Base-by-base conservation (phyloP, 2,113 vertebrate species). In the Mola mola region DNA sequence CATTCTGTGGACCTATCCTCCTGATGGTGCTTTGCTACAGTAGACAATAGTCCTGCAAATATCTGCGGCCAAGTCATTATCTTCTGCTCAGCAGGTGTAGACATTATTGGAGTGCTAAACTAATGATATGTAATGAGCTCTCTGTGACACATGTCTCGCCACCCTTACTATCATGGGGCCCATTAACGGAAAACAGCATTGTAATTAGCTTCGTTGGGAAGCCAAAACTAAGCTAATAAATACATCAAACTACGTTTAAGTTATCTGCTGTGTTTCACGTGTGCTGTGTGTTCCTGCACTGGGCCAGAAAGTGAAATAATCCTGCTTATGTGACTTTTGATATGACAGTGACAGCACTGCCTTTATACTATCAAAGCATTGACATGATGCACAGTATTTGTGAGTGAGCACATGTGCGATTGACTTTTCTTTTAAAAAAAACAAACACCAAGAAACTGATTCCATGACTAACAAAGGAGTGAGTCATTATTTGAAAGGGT, bases 111-210 rank as follows among this genome's bases (percentile, higher is more conserved):
- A 89, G 89, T 90, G 88, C 89, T 83, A 85, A 88, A 89, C 83
- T 91, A 91, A 91, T 92, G 89, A 91, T 88, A 88, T 79, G 88
- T 91, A 91, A 92, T 91, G 91, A 91, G 87, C 83, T 90, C 88
- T 85, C 76, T 79, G 85, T 91, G 87, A 90, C 90, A 90, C 84
- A 80, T 79, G 89, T 88, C 88, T 89, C 84, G 87, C 82, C 85
- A 86, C 71, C 63, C 79, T 86, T 76, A 79, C 82, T 85, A 83
- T 80, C 89, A 80, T 61, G 85, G 86, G 86, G 82, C 72, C 83
- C 78, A 78, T 90, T 88, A 85, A 83, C 77, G 82, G 67, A 88
- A 81, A 87, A 81, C 80, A 78, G 69, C 74, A 63, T 85, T 69
- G 59, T 85, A 88, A 90, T 90, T 87, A 87, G 86, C 79, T 86